Conservation (phyloP, 1,140 invertebrate species). For the Drosophila erecta region DNA sequence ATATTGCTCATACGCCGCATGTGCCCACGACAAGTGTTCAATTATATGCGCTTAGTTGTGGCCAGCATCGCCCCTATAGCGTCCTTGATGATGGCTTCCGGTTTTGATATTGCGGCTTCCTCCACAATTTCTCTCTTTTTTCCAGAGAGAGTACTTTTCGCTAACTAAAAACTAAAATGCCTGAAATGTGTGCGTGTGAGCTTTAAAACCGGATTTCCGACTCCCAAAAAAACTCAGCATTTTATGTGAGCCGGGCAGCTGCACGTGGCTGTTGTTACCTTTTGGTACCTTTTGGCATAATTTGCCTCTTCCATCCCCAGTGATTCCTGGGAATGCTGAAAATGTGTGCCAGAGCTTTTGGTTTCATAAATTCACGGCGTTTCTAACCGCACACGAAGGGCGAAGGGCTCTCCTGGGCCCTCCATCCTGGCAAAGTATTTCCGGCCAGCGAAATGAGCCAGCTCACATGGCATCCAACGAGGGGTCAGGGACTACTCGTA, state of each 20-base stretch:
- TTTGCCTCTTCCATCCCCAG: constrained; percentile 28
- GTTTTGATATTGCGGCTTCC: constrained; percentile 21
- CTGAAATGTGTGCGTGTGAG: constrained; percentile 14
- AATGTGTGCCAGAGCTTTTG: constrained; percentile 42
- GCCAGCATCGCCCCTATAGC: background rate
- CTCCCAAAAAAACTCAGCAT: constrained; percentile 15
- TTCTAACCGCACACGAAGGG: constrained; percentile 30
- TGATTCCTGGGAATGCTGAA: constrained; percentile 31
- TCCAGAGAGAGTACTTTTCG: background rate
- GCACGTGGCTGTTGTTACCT: constrained; percentile 53
- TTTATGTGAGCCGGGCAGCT: constrained; percentile 28
- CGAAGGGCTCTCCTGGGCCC: constrained; percentile 29
- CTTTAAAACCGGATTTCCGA: constrained; percentile 52
- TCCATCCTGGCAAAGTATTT: constrained; percentile 27
- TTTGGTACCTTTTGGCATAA: constrained; percentile 43
- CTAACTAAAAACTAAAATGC: constrained; percentile 36
- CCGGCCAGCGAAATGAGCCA: constrained; percentile 38
- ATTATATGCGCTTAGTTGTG: constrained; percentile 31
- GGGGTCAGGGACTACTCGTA: background rate
- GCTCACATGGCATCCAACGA: constrained; percentile 5
- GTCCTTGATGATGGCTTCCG: constrained; percentile 40
- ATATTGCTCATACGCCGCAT: constrained; percentile 35
- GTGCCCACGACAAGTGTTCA: constrained; percentile 39
- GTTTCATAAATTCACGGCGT: constrained; percentile 37
- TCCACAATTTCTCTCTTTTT: background rate